These are phyloP conservation scores for Lepus townsendii DNA, from an alignment of 2,797 vertebrate species.

Conservation along the genomic window DNA sequence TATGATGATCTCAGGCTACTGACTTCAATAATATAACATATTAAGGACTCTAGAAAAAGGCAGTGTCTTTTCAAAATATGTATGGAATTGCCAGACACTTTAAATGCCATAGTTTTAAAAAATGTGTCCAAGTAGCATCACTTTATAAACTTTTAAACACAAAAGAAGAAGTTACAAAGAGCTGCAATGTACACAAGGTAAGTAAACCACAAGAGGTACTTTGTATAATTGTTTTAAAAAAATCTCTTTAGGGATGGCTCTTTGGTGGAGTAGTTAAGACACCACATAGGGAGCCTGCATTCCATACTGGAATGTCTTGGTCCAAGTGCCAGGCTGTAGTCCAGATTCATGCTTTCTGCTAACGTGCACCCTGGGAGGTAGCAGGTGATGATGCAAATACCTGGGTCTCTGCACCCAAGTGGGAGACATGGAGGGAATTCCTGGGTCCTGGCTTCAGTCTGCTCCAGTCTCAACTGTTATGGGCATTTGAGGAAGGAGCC, in stretches of 20 bases:
- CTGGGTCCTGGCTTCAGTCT: too few species aligned
- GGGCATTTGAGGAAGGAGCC: too few species aligned
- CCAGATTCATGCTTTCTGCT: too few species aligned
- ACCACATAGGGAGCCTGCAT: too few species aligned
- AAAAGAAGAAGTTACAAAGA: not conserved
- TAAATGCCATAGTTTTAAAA: slow-evolving; percentile 33
- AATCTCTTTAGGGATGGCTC: not conserved
- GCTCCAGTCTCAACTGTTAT: too few species aligned
- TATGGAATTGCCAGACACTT: not conserved
- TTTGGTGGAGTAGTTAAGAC: too few species aligned
- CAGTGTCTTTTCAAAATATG: not conserved
- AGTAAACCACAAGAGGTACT: not conserved
- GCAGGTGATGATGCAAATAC: too few species aligned
- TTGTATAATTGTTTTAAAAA: not conserved
- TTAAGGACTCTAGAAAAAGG: not conserved
- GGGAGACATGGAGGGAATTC: too few species aligned
- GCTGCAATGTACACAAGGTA: not conserved
- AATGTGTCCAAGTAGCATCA: not conserved
- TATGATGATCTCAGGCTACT: not conserved
- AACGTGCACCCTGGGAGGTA: too few species aligned
- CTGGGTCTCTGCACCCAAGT: too few species aligned
- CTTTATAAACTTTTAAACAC: slow-evolving; percentile 29
- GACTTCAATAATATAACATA: slow-evolving; percentile 22
- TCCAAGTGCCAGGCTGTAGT: too few species aligned
- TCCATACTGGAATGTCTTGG: too few species aligned